A percentile compares a stretch with the other conserved stretches of the same genome.
These are phyloP conservation scores for Malurus alboscapulatus DNA, from an alignment of 2,113 vertebrate species.

Conservation along the genomic window DNA sequence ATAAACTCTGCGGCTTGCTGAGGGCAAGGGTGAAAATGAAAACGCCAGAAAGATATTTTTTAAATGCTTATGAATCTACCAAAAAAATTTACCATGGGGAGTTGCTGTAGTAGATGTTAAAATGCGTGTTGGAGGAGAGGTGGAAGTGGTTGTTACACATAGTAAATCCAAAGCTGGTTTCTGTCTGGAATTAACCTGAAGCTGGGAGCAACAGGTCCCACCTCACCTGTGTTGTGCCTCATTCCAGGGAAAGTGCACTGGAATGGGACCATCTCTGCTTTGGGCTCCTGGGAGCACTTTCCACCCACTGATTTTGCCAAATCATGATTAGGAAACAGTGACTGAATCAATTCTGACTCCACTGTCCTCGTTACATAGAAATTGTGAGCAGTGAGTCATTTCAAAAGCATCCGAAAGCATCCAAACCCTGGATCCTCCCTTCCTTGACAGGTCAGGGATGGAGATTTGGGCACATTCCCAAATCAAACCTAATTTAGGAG, in stretches of 20 bases:
- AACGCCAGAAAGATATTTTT: background rate
- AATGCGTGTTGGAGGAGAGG: background rate
- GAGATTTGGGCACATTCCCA: background rate
- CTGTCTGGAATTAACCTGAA: background rate
- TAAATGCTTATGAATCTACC: background rate
- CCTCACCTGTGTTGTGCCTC: accelerated
- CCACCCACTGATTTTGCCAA: background rate
- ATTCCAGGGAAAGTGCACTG: background rate
- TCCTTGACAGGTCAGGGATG: too few species aligned
- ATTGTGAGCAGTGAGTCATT: background rate
- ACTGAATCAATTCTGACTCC: background rate
- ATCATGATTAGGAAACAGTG: background rate
- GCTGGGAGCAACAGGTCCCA: background rate
- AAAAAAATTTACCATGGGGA: background rate
- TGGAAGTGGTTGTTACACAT: background rate
- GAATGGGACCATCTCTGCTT: background rate
- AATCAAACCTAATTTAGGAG: background rate
- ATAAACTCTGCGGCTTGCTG: background rate
- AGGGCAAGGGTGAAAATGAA: background rate
- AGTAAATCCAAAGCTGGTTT: background rate
- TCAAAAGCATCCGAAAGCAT: background rate
- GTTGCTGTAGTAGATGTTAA: background rate
- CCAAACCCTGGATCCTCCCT: background rate
- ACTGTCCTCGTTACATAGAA: background rate
- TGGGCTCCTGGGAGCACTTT: background rate